These are phyloP conservation scores for Drosophila prosaltans DNA, from an alignment of 1,140 invertebrate genomes.

Conservation along the genomic window DNA sequence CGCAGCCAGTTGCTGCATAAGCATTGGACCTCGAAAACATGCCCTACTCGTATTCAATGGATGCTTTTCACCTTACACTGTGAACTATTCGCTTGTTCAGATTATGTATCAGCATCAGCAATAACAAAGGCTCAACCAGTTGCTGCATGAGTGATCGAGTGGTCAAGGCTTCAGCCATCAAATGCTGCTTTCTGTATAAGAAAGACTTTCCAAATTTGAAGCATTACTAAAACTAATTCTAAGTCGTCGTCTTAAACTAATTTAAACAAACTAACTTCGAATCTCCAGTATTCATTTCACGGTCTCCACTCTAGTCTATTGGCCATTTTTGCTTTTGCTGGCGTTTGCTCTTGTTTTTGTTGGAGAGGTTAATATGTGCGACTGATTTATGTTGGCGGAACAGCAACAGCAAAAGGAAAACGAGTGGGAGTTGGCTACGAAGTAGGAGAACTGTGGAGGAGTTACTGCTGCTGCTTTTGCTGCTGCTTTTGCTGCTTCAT, in stretches of 20 bases:
- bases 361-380: constrained; percentile 73
- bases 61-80: no score
- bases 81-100: no score
- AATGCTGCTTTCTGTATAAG: no score
- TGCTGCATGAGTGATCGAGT: no score
- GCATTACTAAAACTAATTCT: no score
- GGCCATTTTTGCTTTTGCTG: constrained; percentile 25
- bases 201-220: no score
- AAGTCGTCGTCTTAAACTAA: neutral
- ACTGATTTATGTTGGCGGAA: constrained; percentile 68
- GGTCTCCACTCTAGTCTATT: constrained; percentile 40
- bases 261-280: neutral
- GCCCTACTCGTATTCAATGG: no score
- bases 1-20: no score
- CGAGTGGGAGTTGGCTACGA: constrained; percentile 10
- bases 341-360: constrained; percentile 17
- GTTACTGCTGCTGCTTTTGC: neutral
- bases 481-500: constrained; percentile 20
- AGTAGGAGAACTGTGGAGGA: neutral
- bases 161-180: no score
- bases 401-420: constrained; percentile 39
- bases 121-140: no score
- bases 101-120: no score
- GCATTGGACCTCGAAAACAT: no score
- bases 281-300: constrained; percentile 15